These are phyloP conservation scores for Leucophenga maculata DNA, from an alignment of 2,888 invertebrate species.

Conservation along the genomic window DNA sequence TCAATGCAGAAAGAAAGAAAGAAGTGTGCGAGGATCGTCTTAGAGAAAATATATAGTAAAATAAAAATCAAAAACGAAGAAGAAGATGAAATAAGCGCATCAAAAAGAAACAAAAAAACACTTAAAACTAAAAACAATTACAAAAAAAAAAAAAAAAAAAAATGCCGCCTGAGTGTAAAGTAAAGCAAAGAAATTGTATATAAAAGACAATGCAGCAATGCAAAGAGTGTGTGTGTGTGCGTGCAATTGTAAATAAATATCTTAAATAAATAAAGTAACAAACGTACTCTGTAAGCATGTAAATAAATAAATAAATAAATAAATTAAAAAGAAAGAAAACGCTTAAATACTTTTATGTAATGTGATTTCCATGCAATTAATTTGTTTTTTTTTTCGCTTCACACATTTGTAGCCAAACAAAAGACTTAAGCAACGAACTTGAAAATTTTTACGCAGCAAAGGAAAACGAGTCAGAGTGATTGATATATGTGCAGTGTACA, in stretches of 20 bases:
- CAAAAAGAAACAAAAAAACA: too few relatives aligned
- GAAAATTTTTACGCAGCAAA: not conserved
- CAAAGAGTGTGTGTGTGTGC: not conserved
- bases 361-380: not conserved
- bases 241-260: constrained; percentile 5
- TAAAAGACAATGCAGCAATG: not conserved
- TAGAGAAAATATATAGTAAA: too few relatives aligned
- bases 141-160: not conserved
- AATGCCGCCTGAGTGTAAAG: not conserved
- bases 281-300: not conserved
- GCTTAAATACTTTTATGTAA: not conserved
- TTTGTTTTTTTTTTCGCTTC: not conserved
- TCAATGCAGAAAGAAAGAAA: too few relatives aligned
- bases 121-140: not conserved
- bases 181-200: not conserved
- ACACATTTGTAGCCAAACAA: constrained; percentile 11
- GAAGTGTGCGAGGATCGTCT: too few relatives aligned
- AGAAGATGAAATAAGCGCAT: too few relatives aligned
- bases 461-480: not conserved
- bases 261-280: not conserved
- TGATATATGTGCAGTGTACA: too few relatives aligned
- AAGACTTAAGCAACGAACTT: constrained; percentile 28
- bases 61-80: too few relatives aligned
- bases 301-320: constrained; percentile 36
- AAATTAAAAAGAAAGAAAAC: constrained; percentile 29